A percentile compares a stretch with the other conserved stretches of the same genome.
These are phyloP conservation scores for Drosophila maculinotata DNA, from an alignment of 2,888 invertebrate genomes.

Conservation along the genomic window DNA sequence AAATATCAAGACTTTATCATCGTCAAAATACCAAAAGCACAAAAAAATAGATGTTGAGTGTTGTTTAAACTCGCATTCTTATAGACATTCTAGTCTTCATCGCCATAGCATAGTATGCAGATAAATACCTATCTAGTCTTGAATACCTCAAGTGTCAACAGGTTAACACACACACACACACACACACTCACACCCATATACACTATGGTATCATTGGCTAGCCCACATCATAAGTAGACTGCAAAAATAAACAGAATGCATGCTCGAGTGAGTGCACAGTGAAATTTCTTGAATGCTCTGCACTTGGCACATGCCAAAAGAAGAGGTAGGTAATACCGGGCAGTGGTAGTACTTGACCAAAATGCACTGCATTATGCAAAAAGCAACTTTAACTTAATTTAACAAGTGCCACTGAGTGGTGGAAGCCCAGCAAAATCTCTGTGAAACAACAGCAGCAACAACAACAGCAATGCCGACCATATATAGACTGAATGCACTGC, in stretches of 20 bases:
- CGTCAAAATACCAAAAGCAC: too few relatives aligned
- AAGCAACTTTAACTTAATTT: slow-evolving; percentile 70
- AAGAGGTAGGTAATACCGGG: slow-evolving; percentile 26
- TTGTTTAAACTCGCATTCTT: too few relatives aligned
- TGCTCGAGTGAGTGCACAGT: slow-evolving; percentile 50
- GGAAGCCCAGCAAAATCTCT: slow-evolving; percentile 14
- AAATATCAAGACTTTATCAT: too few relatives aligned
- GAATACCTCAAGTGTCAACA: slow-evolving; percentile 41
- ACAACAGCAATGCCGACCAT: slow-evolving; percentile 30
- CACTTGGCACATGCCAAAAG: slow-evolving; percentile 49
- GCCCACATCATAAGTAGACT: slow-evolving; percentile 51
- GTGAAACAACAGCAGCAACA: slow-evolving; percentile 9
- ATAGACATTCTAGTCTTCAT: not conserved
- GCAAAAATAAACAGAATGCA: slow-evolving; percentile 45
- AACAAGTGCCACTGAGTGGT: slow-evolving; percentile 54
- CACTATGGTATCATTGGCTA: slow-evolving; percentile 24
- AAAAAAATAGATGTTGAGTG: too few relatives aligned
- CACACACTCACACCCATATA: slow-evolving; percentile 2
- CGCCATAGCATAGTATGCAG: not conserved
- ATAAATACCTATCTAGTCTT: slow-evolving; percentile 26
- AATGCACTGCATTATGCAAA: slow-evolving; percentile 62
- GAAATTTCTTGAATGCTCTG: slow-evolving; percentile 52
- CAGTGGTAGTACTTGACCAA: slow-evolving; percentile 59
- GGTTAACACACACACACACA: slow-evolving; percentile 39
- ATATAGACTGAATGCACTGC: slow-evolving; percentile 54